Evolutionary conservation across 1,140 invertebrate genomes (phyloP).

Genomic region (Radopholus similis): DNA sequence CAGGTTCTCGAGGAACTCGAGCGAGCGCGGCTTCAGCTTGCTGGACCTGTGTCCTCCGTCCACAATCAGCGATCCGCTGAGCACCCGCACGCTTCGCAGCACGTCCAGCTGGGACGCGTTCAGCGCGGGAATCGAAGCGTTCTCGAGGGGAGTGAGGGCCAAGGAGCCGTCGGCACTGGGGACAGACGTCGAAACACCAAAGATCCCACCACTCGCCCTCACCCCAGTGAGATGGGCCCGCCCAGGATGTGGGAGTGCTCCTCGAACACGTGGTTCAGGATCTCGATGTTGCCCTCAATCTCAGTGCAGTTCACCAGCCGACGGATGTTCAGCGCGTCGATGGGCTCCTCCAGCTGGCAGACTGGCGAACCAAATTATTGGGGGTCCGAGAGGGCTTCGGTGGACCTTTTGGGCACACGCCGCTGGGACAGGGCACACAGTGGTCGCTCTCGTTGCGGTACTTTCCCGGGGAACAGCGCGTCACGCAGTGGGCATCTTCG

Average conservation of each 20-base stretch:
- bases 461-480: conserved; percentile 30
- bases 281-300: conserved; percentile 42
- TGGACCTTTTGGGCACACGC: conserved; percentile 30
- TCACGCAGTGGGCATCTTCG: conserved; percentile 37
- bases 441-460: conserved; percentile 27
- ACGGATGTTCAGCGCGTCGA: conserved; percentile 33
- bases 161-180: no score
- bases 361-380: conserved; percentile 24
- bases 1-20: conserved; percentile 36
- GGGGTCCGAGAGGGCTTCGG: background rate
- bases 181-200: no score
- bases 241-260: conserved; percentile 25
- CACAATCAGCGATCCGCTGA: conserved; percentile 35
- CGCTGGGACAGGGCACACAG: conserved; percentile 34
- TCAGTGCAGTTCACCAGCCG: conserved; percentile 35
- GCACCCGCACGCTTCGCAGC: conserved; percentile 27
- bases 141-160: background rate
- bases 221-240: no score
- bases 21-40: conserved; percentile 22
- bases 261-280: conserved; percentile 37
- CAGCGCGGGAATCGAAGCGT: conserved; percentile 15
- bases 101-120: conserved; percentile 35
- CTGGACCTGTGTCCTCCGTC: conserved; percentile 27
- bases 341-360: conserved; percentile 13
- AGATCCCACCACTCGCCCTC: background rate